A percentile compares a stretch with the other conserved stretches of the same genome.
Evolutionary conservation across 2,113 vertebrate genomes (phyloP).

Genomic region (Pachycephala philippinensis): DNA sequence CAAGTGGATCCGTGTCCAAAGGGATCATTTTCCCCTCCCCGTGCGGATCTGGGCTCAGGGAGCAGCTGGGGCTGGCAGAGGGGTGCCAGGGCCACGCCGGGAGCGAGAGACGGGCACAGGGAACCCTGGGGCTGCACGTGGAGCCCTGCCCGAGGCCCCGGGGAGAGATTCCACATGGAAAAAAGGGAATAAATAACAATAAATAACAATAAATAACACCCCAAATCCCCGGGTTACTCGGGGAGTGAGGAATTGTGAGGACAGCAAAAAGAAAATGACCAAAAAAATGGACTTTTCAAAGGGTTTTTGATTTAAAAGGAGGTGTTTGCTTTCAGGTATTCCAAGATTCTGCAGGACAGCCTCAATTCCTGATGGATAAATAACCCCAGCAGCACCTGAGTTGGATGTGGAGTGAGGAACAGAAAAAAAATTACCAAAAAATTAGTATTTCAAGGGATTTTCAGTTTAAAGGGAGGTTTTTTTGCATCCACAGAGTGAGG

Average conservation of each 20-base stretch:
- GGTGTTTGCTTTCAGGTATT: too few relatives aligned
- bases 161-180: accelerated
- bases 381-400: too few relatives aligned
- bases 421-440: too few relatives aligned
- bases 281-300: accelerated
- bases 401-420: too few relatives aligned
- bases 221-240: too few relatives aligned
- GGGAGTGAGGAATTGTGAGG: neutral
- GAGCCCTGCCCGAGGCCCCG: neutral
- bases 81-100: slow-evolving; percentile 19
- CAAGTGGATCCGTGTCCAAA: neutral
- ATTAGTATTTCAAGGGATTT: too few relatives aligned
- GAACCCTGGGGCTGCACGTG: neutral
- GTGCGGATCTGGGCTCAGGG: accelerated
- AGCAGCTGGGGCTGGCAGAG: slow-evolving; percentile 26
- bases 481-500: neutral
- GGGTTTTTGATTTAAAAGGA: too few relatives aligned
- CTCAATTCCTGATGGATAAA: too few relatives aligned
- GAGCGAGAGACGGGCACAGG: slow-evolving; percentile 7
- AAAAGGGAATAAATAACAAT: accelerated
- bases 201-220: too few relatives aligned
- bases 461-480: too few relatives aligned
- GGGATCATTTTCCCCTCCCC: neutral
- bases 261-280: neutral
- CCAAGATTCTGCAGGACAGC: too few relatives aligned